Conservation (phyloP, 1,140 invertebrate species). For the Rhysida immarginata region DNA sequence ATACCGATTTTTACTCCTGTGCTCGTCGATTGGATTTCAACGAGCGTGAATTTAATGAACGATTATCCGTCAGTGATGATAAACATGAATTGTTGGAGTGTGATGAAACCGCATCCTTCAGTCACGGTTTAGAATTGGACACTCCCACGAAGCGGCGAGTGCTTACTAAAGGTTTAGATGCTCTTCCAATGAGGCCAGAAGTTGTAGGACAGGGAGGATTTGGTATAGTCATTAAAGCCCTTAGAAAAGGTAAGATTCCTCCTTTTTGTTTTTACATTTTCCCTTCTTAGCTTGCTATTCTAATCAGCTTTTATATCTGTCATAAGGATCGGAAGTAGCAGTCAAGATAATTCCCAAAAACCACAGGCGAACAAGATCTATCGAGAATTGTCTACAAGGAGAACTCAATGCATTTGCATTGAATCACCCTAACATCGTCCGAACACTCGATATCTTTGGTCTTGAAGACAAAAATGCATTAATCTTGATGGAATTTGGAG, state of each 20-base stretch:
- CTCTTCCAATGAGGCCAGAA: background rate
- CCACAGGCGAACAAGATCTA: conserved; percentile 19
- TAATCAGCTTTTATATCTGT: no score
- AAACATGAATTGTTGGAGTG: no score
- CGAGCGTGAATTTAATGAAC: no score
- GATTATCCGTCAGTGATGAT: no score
- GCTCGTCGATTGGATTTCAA: no score
- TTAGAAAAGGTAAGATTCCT: conserved; percentile 39
- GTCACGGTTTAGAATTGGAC: background rate
- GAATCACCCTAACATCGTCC: conserved; percentile 40
- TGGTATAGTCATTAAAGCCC: conserved; percentile 40
- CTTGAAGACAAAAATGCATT: conserved; percentile 20
- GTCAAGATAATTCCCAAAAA: conserved; percentile 38
- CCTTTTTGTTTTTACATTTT: no score
- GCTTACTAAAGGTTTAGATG: background rate
- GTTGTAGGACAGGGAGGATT: conserved; percentile 40
- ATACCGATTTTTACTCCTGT: no score
- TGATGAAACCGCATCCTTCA: no score
- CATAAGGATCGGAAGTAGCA: conserved; percentile 35
- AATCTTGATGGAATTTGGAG: conserved; percentile 29
- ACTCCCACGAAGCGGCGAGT: background rate
- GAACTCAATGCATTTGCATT: conserved; percentile 36
- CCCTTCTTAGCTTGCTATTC: no score
- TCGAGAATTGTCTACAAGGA: conserved; percentile 26
- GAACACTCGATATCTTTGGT: conserved; percentile 26